Conservation (phyloP, 2,113 vertebrate species). For the Lepus americanus region DNA sequence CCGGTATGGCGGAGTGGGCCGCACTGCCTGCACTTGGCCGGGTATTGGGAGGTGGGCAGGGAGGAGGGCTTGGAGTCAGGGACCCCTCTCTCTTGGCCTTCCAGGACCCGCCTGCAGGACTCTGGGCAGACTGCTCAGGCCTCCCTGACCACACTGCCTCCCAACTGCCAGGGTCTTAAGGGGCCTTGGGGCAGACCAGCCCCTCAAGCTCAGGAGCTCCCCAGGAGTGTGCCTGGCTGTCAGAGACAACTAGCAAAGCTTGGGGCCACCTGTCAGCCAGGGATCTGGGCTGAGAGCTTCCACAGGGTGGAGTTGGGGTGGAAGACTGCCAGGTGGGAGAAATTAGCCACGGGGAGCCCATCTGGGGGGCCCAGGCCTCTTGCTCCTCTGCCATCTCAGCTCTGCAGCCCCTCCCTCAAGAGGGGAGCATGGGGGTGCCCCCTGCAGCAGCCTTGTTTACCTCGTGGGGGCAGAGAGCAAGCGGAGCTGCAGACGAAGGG, state of each 20-base stretch:
- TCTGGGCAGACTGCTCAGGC: background rate
- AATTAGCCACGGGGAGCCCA: background rate
- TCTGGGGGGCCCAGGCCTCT: fast-evolving
- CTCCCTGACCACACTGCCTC: background rate
- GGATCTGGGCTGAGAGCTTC: background rate
- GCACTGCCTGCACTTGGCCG: background rate
- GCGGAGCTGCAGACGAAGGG: background rate
- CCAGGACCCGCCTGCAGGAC: background rate
- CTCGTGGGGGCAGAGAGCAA: background rate
- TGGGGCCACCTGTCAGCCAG: background rate
- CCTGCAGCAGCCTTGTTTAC: background rate
- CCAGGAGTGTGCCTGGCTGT: background rate
- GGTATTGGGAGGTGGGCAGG: fast-evolving
- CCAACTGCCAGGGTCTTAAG: background rate
- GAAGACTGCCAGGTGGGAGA: no score
- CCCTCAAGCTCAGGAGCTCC: background rate
- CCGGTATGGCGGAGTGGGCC: slow-evolving; percentile 73
- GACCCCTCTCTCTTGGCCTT: background rate
- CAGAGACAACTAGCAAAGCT: background rate
- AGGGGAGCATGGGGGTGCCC: fast-evolving
- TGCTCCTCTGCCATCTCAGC: fast-evolving
- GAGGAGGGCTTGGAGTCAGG: background rate
- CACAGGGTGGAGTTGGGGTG: background rate
- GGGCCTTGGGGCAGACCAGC: background rate
- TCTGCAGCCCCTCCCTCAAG: fast-evolving